These are phyloP conservation scores for Gadopsis marmoratus DNA, from an alignment of 2,797 vertebrate genomes.

Conservation along the genomic window DNA sequence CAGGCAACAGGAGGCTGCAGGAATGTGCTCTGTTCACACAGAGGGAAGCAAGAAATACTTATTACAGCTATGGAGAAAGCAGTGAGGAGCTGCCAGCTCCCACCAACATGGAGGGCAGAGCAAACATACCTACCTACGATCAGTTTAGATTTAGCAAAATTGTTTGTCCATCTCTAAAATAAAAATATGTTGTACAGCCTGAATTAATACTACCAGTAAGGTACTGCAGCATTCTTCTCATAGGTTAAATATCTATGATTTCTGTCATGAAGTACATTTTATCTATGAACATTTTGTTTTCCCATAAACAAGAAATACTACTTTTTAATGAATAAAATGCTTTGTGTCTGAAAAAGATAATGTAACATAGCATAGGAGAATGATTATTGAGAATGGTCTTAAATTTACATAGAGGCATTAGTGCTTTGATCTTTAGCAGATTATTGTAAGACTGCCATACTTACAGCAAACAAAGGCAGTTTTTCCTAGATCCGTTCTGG, in stretches of 20 bases:
- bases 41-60: conserved; percentile 26
- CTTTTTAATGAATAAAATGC: neutral
- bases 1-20: conserved; percentile 60
- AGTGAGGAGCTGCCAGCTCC: conserved; percentile 35
- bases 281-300: neutral
- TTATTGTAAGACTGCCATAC: neutral
- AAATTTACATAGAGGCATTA: neutral
- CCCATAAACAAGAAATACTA: neutral
- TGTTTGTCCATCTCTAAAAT: neutral
- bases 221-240: neutral
- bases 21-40: conserved; percentile 63
- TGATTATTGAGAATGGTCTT: neutral
- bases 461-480: too few species aligned
- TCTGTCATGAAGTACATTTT: neutral
- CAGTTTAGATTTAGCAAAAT: neutral
- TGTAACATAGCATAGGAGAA: neutral
- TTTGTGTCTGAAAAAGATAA: neutral
- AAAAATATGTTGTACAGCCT: neutral
- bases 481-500: too few species aligned
- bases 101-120: conserved; percentile 8
- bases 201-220: neutral
- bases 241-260: neutral
- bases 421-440: neutral
- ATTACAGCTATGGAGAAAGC: conserved; percentile 21
- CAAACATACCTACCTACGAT: conserved; percentile 21